phyloP scores from a whole-genome alignment of 1,140 invertebrate genomes.

The Hypothenemus hampei region DNA sequence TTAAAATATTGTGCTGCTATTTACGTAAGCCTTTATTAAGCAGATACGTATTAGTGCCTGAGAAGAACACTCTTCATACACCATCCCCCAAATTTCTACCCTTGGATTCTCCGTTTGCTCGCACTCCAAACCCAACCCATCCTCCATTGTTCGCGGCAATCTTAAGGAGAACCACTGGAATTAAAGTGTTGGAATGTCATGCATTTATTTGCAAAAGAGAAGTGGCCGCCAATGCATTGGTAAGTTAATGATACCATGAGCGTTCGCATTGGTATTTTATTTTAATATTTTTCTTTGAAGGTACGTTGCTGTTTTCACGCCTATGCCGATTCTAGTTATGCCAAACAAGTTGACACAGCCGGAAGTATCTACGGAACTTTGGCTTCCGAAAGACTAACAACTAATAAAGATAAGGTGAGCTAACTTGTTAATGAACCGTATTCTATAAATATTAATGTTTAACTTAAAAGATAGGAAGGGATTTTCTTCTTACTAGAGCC shows the following conservation, averaged over 20 bases:
- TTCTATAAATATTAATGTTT: slow-evolving; percentile 11
- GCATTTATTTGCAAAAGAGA: slow-evolving; percentile 97
- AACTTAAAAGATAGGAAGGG: no score
- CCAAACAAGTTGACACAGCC: slow-evolving; percentile 68
- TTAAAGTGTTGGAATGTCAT: slow-evolving; percentile 98
- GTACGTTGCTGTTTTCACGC: slow-evolving; percentile 91
- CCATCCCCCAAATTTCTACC: slow-evolving; percentile 84
- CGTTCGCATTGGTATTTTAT: neutral
- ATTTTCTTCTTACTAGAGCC: no score
- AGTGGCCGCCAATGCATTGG: slow-evolving; percentile 86
- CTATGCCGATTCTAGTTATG: slow-evolving; percentile 90
- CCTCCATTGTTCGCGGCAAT: slow-evolving; percentile 98
- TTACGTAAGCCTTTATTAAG: no score
- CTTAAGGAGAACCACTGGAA: slow-evolving; percentile 89
- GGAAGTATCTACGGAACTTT: slow-evolving; percentile 51
- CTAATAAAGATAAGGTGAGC: slow-evolving; percentile 44
- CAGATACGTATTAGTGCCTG: slow-evolving; percentile 55
- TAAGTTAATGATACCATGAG: slow-evolving; percentile 3
- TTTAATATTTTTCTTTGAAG: slow-evolving; percentile 39
- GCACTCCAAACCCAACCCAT: slow-evolving; percentile 77
- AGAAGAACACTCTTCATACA: slow-evolving; percentile 48
- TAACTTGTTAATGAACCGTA: slow-evolving; percentile 10
- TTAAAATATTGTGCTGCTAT: no score
- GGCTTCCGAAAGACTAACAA: slow-evolving; percentile 39
- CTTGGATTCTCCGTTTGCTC: slow-evolving; percentile 91